Percentiles rank a stretch among this genome's conserved stretches.
phyloP scores from a whole-genome alignment of 2,797 vertebrate genomes.

The Hypotaenidia philippensis region DNA sequence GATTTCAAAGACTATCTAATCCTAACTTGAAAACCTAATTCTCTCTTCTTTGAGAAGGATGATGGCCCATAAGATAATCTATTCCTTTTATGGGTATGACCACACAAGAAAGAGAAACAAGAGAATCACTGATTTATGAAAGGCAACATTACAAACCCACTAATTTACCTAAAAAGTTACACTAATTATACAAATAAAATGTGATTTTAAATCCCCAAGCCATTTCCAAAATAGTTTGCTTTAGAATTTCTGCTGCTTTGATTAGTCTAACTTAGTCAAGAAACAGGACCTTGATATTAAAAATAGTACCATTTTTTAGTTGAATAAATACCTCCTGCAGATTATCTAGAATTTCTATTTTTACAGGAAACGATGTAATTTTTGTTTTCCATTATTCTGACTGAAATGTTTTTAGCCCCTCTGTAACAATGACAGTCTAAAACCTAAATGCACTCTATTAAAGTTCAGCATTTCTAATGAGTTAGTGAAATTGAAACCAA shows the following conservation, averaged over 20 bases:
- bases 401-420: background rate
- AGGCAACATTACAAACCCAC: background rate
- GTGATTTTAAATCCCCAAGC: background rate
- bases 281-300: background rate
- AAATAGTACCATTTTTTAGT: background rate
- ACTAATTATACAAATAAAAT: background rate
- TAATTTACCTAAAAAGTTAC: background rate
- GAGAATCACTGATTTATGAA: background rate
- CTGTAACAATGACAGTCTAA: background rate
- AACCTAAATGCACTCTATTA: background rate
- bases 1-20: background rate
- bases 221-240: background rate
- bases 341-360: background rate
- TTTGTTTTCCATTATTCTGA: background rate
- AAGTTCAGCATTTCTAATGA: background rate
- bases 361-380: background rate
- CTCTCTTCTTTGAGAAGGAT: background rate
- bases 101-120: accelerated
- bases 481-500: background rate
- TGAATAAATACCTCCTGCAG: background rate
- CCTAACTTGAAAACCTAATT: background rate
- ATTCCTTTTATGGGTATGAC: background rate
- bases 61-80: background rate
- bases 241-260: background rate
- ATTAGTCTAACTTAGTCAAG: background rate